Evolutionary conservation across 1,140 invertebrate species (phyloP).

Genomic region (Phortica variegata): DNA sequence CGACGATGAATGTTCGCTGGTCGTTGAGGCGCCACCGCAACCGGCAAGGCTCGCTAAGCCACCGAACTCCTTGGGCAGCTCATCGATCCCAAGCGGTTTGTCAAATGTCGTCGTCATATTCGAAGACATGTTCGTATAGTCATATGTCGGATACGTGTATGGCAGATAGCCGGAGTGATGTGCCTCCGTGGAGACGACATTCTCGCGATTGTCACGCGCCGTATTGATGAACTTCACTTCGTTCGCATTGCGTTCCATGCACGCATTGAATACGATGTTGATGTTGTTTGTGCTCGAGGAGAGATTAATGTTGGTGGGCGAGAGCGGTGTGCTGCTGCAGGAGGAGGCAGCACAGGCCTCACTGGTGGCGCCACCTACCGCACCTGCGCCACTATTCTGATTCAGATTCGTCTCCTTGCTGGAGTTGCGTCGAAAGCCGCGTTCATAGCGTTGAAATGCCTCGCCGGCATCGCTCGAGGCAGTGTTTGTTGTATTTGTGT

Average conservation of each 20-base stretch:
- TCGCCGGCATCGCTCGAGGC: conserved; percentile 44
- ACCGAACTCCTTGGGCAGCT: conserved; percentile 37
- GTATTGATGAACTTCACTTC: conserved; percentile 55
- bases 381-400: conserved; percentile 22
- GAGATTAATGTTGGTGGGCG: conserved; percentile 51
- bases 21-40: conserved; percentile 23
- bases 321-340: conserved; percentile 20
- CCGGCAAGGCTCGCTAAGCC: conserved; percentile 16
- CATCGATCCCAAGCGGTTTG: conserved; percentile 46
- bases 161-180: conserved; percentile 46
- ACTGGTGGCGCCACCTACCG: too few species aligned
- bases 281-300: conserved; percentile 54
- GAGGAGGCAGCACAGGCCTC: conserved; percentile 2
- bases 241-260: conserved; percentile 38
- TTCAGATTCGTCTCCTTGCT: conserved; percentile 52
- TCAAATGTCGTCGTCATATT: conserved; percentile 48
- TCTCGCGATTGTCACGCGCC: not conserved
- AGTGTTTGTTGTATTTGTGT: conserved; percentile 37
- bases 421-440: conserved; percentile 24
- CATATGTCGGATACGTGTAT: conserved; percentile 49
- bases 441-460: conserved; percentile 38
- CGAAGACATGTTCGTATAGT: conserved; percentile 53
- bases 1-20: conserved; percentile 45
- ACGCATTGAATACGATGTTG: conserved; percentile 45
- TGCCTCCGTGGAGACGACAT: conserved; percentile 31